Conservation (phyloP, 1,140 invertebrate genomes). For the Drosophila varians region DNA sequence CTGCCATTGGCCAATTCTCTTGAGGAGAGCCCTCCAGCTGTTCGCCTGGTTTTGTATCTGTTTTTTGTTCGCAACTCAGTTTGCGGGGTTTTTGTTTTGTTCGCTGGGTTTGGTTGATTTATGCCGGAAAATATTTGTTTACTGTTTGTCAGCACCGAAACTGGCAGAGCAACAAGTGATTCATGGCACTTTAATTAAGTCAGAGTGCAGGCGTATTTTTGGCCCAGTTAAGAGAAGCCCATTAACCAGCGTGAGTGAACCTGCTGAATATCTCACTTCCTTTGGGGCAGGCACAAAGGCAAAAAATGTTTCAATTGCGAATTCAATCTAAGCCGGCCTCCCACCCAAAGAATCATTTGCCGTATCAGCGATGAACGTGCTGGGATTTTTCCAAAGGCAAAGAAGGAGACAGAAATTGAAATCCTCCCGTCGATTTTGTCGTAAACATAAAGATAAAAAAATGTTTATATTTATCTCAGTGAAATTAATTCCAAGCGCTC, state of each 20-base stretch:
- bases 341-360: slow-evolving; percentile 38
- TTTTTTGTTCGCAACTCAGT: slow-evolving; percentile 46
- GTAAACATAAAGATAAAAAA: slow-evolving; percentile 77
- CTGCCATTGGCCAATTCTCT: slow-evolving; percentile 56
- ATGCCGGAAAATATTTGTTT: slow-evolving; percentile 74
- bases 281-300: neutral
- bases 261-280: slow-evolving; percentile 12
- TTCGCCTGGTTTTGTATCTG: slow-evolving; percentile 40
- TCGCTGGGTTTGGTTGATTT: slow-evolving; percentile 69
- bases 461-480: slow-evolving; percentile 55
- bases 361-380: slow-evolving; percentile 74
- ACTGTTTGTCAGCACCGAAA: slow-evolving; percentile 44
- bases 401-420: slow-evolving; percentile 59
- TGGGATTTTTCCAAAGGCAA: slow-evolving; percentile 39
- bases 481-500: slow-evolving; percentile 69
- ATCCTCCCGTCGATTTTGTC: slow-evolving; percentile 61
- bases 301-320: slow-evolving; percentile 31
- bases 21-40: slow-evolving; percentile 66
- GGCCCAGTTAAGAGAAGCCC: slow-evolving; percentile 22
- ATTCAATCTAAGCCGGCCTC: slow-evolving; percentile 3
- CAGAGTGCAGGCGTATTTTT: slow-evolving; percentile 39
- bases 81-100: slow-evolving; percentile 68
- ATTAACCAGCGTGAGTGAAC: slow-evolving; percentile 21
- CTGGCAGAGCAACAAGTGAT: slow-evolving; percentile 68
- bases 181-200: slow-evolving; percentile 63